Evolutionary conservation across 2,888 invertebrate species (phyloP).

Genomic region (Phortica okadai): DNA sequence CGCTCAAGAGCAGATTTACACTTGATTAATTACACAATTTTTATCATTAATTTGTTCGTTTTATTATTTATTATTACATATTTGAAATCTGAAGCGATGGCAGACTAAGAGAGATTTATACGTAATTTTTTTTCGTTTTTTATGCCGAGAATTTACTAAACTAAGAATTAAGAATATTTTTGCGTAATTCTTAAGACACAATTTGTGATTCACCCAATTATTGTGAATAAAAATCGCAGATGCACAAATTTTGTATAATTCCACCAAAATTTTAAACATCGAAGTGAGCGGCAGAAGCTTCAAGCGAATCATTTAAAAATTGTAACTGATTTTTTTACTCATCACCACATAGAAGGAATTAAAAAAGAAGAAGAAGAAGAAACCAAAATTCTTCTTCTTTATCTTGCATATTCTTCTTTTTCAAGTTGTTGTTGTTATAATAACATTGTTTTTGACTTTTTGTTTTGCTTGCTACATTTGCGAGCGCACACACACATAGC

Average conservation of each 20-base stretch:
- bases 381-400: no score
- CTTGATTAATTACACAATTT: slow-evolving; percentile 12
- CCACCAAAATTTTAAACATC: no score
- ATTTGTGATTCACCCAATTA: no score
- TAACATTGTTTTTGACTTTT: slow-evolving; percentile 61
- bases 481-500: slow-evolving; percentile 46
- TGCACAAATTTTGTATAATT: no score
- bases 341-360: no score
- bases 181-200: no score
- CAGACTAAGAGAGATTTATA: not conserved
- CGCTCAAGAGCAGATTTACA: not conserved
- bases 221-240: no score
- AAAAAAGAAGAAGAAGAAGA: no score
- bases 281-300: not conserved
- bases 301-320: not conserved
- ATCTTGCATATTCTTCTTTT: not conserved
- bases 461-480: slow-evolving; percentile 68
- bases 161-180: no score
- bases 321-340: no score
- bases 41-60: not conserved
- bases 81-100: not conserved
- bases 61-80: not conserved
- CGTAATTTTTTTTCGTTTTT: no score
- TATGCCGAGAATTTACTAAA: no score
- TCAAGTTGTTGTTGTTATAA: slow-evolving; percentile 34